A percentile compares a stretch with the other conserved stretches of the same genome.
These are phyloP conservation scores for Sylvilagus floridanus DNA, from an alignment of 2,797 vertebrate genomes.

Conservation along the genomic window DNA sequence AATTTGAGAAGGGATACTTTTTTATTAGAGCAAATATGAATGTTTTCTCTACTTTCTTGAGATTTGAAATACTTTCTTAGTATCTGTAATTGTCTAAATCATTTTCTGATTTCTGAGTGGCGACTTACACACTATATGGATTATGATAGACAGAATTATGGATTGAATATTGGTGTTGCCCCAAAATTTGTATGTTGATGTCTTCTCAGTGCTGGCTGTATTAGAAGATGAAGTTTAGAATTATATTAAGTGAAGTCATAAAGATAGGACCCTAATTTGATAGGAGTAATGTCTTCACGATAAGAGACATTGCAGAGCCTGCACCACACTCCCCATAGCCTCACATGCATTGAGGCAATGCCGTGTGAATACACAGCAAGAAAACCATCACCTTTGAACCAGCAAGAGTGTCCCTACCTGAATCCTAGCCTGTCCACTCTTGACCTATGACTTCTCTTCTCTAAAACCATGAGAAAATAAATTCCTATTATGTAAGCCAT, in stretches of 20 bases:
- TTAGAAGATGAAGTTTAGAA: background rate
- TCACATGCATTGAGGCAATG: no score
- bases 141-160: background rate
- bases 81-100: background rate
- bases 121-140: background rate
- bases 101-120: background rate
- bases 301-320: background rate
- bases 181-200: background rate
- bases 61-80: background rate
- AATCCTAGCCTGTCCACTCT: background rate
- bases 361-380: background rate
- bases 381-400: background rate
- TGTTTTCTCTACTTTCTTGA: background rate
- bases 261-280: background rate
- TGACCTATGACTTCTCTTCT: background rate
- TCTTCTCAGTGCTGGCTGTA: background rate
- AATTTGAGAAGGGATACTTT: background rate
- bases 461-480: background rate
- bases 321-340: no score
- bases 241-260: background rate
- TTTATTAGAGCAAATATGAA: background rate
- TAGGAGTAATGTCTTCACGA: background rate
- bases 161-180: background rate
- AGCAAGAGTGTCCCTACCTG: background rate
- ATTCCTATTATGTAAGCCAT: background rate